Evolutionary conservation across 2,113 vertebrate species (phyloP).

Genomic region (Bambusicola thoracicus): DNA sequence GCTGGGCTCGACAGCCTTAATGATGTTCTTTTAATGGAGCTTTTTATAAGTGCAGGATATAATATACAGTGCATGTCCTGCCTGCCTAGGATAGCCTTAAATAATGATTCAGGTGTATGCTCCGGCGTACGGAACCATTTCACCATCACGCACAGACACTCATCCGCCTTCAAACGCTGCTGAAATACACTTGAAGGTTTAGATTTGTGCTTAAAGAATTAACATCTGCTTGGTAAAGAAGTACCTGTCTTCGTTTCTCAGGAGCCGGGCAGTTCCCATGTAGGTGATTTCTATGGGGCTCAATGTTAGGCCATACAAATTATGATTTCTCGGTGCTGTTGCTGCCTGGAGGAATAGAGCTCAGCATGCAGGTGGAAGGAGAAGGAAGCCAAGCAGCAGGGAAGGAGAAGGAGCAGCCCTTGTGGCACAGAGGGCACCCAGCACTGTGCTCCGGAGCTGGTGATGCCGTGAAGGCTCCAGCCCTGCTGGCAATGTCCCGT

Average conservation of each 20-base stretch:
- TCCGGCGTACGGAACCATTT: neutral
- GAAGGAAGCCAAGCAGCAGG: neutral
- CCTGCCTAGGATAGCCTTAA: slow-evolving; percentile 44
- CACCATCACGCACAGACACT: neutral
- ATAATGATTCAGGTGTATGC: slow-evolving; percentile 2
- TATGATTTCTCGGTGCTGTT: neutral
- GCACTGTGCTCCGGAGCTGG: neutral
- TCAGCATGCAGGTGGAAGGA: neutral
- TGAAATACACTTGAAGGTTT: neutral
- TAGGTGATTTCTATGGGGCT: neutral
- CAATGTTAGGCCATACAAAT: accelerated
- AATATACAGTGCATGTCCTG: slow-evolving; percentile 47
- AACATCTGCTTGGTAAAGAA: neutral
- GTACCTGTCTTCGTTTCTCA: neutral
- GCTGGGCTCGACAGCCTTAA: slow-evolving; percentile 56
- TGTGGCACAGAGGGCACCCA: neutral
- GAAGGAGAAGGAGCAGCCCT: neutral
- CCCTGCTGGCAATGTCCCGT: neutral
- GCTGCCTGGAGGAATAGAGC: neutral
- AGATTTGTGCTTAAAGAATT: neutral
- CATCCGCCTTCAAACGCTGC: neutral
- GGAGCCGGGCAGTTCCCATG: neutral
- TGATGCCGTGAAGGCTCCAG: neutral
- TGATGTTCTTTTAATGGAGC: slow-evolving; percentile 65
- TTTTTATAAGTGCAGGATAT: slow-evolving; percentile 58